Conservation (phyloP, 2,797 vertebrate species). For the Ctenopoma multispine region DNA sequence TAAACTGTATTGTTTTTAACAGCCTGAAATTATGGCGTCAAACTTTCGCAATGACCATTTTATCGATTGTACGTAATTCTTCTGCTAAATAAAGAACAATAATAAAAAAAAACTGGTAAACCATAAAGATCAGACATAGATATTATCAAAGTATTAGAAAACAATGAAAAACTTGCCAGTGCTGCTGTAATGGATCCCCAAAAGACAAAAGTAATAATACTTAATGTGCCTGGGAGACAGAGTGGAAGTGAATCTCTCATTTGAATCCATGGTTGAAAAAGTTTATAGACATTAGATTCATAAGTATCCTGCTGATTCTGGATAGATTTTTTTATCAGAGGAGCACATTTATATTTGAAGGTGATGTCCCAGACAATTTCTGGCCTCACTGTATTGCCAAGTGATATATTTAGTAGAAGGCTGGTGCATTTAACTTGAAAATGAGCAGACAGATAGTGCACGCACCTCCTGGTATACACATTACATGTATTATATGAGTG, state of each 20-base stretch:
- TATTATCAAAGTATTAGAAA: constrained; percentile 15
- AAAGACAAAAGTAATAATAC: constrained; percentile 44
- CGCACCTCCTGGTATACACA: not conserved
- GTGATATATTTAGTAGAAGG: not conserved
- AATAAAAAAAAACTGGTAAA: constrained; percentile 4
- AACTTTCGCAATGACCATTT: constrained; percentile 31
- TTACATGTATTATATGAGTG: not conserved
- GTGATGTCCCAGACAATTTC: constrained; percentile 1
- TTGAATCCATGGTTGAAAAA: constrained; percentile 30
- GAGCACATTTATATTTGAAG: constrained; percentile 22
- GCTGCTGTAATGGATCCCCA: constrained; percentile 30
- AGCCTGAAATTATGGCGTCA: constrained; percentile 36
- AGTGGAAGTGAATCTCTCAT: constrained; percentile 19
- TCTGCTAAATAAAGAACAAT: constrained; percentile 14
- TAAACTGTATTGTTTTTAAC: constrained; percentile 26
- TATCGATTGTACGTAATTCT: not conserved
- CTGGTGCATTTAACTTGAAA: not conserved
- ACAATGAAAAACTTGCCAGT: constrained; percentile 6
- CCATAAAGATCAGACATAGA: not conserved
- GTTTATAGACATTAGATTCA: constrained; percentile 19
- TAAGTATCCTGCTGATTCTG: constrained; percentile 33
- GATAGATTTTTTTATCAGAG: constrained; percentile 22
- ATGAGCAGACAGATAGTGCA: not conserved
- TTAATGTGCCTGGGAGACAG: constrained; percentile 26
- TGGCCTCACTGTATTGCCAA: not conserved